Evolutionary conservation across 2,888 invertebrate species (phyloP).

Genomic region (Bellardia bayeri): DNA sequence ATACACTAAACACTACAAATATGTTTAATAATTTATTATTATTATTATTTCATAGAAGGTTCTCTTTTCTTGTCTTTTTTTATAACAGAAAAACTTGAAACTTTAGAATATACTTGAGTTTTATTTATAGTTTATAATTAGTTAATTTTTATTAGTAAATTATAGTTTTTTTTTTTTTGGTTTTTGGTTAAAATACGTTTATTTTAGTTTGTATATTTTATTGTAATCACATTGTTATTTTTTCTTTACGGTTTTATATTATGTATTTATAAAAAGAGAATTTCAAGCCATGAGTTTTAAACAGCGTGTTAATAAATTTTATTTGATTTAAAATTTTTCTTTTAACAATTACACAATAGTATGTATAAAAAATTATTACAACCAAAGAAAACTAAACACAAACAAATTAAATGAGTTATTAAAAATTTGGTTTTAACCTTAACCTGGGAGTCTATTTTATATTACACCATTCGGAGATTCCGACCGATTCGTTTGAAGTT

Average conservation of each 20-base stretch:
- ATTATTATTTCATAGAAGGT: constrained; percentile 7
- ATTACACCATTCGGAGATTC: constrained; percentile 3
- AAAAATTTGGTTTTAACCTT: background rate
- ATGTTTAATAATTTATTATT: constrained; percentile 43
- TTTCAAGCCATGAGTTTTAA: constrained; percentile 72
- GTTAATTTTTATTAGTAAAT: constrained; percentile 32
- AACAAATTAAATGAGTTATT: background rate
- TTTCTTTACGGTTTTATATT: constrained; percentile 13
- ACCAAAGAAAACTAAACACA: constrained; percentile 18
- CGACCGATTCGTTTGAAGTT: constrained; percentile 4
- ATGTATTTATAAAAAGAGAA: constrained; percentile 62
- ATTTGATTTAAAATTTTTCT: constrained; percentile 37
- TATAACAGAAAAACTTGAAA: constrained; percentile 29
- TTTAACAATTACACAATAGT: constrained; percentile 59
- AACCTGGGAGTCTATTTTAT: background rate
- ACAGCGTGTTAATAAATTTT: constrained; percentile 63
- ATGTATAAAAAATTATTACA: constrained; percentile 35
- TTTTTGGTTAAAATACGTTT: constrained; percentile 48
- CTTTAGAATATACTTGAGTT: constrained; percentile 60
- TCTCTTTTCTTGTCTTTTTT: background rate
- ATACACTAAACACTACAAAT: constrained; percentile 61
- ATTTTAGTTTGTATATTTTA: constrained; percentile 49
- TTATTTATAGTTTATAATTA: constrained; percentile 40
- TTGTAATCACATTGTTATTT: constrained; percentile 57
- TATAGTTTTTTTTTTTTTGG: constrained; percentile 15